A percentile compares a stretch with the other conserved stretches of the same genome.
Conservation (phyloP, 2,888 invertebrate genomes). For the Eristalinus sepulchralis region DNA sequence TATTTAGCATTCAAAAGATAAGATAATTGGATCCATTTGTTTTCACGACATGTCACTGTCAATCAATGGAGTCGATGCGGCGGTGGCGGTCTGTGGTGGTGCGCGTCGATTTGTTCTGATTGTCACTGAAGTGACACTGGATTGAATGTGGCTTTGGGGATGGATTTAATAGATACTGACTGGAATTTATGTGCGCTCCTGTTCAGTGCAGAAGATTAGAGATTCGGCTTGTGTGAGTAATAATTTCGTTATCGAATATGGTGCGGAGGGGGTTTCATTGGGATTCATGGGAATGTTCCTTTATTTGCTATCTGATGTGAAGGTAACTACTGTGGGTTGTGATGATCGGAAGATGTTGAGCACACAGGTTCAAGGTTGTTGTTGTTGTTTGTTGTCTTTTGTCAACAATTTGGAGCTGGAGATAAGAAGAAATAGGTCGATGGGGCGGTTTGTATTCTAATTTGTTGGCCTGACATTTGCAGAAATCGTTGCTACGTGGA, state of each 20-base stretch:
- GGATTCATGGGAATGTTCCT: background rate
- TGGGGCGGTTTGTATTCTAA: too few relatives aligned
- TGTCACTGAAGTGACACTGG: conserved; percentile 20
- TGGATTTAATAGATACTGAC: conserved; percentile 33
- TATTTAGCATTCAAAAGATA: conserved; percentile 57
- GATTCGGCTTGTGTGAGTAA: conserved; percentile 22
- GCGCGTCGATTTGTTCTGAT: conserved; percentile 9
- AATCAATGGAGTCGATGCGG: conserved; percentile 55
- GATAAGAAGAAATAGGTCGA: too few relatives aligned
- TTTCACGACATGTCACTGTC: conserved; percentile 60
- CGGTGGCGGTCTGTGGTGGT: conserved; percentile 37
- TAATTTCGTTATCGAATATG: conserved; percentile 17
- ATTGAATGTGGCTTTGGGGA: conserved; percentile 53
- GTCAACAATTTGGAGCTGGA: too few relatives aligned
- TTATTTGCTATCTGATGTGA: background rate
- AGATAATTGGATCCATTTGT: conserved; percentile 58
- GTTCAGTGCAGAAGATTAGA: conserved; percentile 11
- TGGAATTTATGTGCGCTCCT: conserved; percentile 38
- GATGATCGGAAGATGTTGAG: background rate
- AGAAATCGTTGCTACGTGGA: too few relatives aligned
- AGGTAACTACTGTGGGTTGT: background rate
- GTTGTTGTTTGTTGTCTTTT: background rate
- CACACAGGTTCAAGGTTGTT: background rate
- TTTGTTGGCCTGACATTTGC: too few relatives aligned
- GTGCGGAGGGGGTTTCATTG: background rate